These are phyloP conservation scores for Drosophila prosaltans DNA, from an alignment of 1,140 invertebrate genomes.

Conservation along the genomic window DNA sequence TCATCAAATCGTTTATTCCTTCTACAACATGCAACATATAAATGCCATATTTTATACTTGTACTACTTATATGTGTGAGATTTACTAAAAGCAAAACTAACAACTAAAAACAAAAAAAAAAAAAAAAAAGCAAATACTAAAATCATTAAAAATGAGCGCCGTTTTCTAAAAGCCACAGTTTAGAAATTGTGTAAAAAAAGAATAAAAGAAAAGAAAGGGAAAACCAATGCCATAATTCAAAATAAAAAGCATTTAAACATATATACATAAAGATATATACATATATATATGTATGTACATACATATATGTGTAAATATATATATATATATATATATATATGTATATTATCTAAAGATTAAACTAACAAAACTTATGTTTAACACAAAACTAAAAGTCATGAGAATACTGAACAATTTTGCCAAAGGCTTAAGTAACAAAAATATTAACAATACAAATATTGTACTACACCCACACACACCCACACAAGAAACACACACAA, in stretches of 20 bases:
- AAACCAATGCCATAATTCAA: slow-evolving; percentile 76
- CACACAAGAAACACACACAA: slow-evolving; percentile 32
- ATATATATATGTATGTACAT: slow-evolving; percentile 54
- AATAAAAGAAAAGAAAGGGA: slow-evolving; percentile 9
- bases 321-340: slow-evolving; percentile 60
- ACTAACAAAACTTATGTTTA: slow-evolving; percentile 35
- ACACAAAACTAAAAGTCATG: slow-evolving; percentile 68
- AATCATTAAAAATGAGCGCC: slow-evolving; percentile 79
- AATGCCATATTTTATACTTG: slow-evolving; percentile 77
- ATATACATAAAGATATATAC: slow-evolving; percentile 43
- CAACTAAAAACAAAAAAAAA: slow-evolving; percentile 48
- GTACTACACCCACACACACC: slow-evolving; percentile 44
- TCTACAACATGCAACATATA: slow-evolving; percentile 47
- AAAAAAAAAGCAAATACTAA: slow-evolving; percentile 71
- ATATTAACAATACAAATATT: slow-evolving; percentile 38
- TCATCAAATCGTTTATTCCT: slow-evolving; percentile 46
- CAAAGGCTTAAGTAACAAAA: slow-evolving; percentile 78
- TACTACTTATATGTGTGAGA: slow-evolving; percentile 63
- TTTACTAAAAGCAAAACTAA: slow-evolving; percentile 75
- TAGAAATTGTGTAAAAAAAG: slow-evolving; percentile 77
- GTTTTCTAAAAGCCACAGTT: slow-evolving; percentile 80
- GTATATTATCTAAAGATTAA: slow-evolving; percentile 57
- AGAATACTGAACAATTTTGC: slow-evolving; percentile 77
- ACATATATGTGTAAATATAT: slow-evolving; percentile 33
- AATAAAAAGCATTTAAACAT: slow-evolving; percentile 78